A percentile compares a stretch with the other conserved stretches of the same genome.
Evolutionary conservation across 2,888 invertebrate species (phyloP).

Genomic region (Myopa testacea): DNA sequence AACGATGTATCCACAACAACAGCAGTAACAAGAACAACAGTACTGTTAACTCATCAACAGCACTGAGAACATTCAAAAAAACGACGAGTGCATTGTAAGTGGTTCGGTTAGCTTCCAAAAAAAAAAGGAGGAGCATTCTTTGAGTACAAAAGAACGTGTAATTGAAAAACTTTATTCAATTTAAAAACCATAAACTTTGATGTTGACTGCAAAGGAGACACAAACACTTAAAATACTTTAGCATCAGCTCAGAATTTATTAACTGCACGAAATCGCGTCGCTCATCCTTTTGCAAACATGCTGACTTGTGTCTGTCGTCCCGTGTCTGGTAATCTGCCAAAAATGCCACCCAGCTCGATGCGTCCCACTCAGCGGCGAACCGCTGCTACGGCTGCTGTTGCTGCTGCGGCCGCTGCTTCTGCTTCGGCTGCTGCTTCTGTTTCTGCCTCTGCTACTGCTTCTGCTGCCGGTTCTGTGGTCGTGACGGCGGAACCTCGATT

Average conservation of each 20-base stretch:
- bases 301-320: slow-evolving; percentile 69
- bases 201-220: not conserved
- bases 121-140: not conserved
- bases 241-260: not conserved
- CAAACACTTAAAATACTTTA: not conserved
- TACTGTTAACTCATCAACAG: not conserved
- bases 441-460: slow-evolving; percentile 43
- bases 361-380: slow-evolving; percentile 47
- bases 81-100: not conserved
- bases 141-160: not conserved
- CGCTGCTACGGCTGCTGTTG: slow-evolving; percentile 41
- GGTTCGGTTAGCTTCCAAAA: not conserved
- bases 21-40: slow-evolving; percentile 11
- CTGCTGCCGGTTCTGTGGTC: slow-evolving; percentile 52
- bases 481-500: slow-evolving; percentile 68
- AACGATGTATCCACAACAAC: slow-evolving; percentile 25
- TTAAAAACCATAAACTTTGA: slow-evolving; percentile 23
- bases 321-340: slow-evolving; percentile 68
- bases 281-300: slow-evolving; percentile 51
- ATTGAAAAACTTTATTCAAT: slow-evolving; percentile 38
- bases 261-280: not conserved
- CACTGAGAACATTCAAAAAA: not conserved
- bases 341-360: slow-evolving; percentile 64
- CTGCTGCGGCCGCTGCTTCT: slow-evolving; percentile 28
- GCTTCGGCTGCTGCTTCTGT: not conserved